Evolutionary conservation across 2,113 vertebrate species (phyloP).

Genomic region (Hipposideros armiger): DNA sequence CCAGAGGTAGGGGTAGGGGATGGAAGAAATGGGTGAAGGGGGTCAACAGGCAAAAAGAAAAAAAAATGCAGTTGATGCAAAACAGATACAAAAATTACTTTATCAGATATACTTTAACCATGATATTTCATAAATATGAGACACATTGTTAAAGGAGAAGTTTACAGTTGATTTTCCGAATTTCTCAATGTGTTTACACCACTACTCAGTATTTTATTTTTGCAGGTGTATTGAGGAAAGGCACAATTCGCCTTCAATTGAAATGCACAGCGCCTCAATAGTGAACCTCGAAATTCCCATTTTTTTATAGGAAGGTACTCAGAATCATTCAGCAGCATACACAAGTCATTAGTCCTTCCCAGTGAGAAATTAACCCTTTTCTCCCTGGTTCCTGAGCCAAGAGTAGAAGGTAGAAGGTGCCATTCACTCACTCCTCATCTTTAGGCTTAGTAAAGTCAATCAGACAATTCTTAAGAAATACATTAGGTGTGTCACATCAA

Average conservation of each 20-base stretch:
- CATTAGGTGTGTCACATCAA: conserved; percentile 49
- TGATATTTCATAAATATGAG: conserved; percentile 13
- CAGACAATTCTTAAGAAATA: conserved; percentile 41
- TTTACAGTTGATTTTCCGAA: not conserved
- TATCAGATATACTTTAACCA: not conserved
- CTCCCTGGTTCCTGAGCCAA: not conserved
- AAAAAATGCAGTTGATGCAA: not conserved
- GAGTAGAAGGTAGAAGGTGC: not conserved
- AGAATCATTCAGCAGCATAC: not conserved
- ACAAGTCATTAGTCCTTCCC: not conserved
- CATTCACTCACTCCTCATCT: not conserved
- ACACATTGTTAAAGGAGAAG: not conserved
- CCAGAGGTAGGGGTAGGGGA: not conserved
- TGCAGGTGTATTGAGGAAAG: not conserved
- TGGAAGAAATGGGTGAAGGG: not conserved
- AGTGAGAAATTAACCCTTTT: not conserved
- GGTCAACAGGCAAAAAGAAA: not conserved
- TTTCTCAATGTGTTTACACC: not conserved
- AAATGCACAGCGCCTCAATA: not conserved
- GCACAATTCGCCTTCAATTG: not conserved
- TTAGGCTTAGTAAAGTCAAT: conserved; percentile 36
- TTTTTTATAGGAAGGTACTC: not conserved
- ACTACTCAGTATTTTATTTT: not conserved
- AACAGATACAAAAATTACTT: not conserved
- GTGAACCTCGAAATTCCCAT: not conserved